A percentile compares a stretch with the other conserved stretches of the same genome.
Evolutionary conservation across 2,797 vertebrate species (phyloP).

Genomic region (Sternotherus odoratus): DNA sequence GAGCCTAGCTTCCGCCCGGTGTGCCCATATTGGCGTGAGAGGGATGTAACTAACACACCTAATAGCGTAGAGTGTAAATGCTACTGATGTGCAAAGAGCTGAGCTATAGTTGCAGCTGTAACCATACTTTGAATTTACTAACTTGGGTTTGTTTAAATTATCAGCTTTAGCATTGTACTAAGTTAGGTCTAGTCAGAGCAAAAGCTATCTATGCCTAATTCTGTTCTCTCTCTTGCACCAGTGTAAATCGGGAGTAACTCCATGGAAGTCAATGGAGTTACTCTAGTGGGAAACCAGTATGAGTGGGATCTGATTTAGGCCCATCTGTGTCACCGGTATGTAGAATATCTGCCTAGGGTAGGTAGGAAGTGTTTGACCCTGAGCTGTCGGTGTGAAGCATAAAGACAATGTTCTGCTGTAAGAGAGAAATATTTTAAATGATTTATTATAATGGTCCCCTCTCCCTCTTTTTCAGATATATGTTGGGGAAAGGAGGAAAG

Average conservation of each 20-base stretch:
- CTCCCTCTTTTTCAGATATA: constrained; percentile 90
- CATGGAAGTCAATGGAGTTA: accelerated
- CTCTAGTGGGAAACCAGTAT: accelerated
- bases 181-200: no score
- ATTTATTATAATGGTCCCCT: neutral
- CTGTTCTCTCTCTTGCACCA: accelerated
- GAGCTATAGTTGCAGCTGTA: neutral
- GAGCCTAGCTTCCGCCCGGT: neutral
- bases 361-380: neutral
- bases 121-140: neutral
- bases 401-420: neutral
- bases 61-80: neutral
- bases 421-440: neutral
- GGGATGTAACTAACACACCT: neutral
- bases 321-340: neutral
- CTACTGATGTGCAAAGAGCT: accelerated
- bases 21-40: neutral
- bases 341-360: neutral
- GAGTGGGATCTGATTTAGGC: neutral
- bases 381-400: neutral
- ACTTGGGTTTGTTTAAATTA: accelerated
- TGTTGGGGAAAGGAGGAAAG: constrained; percentile 99
- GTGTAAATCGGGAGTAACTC: accelerated
- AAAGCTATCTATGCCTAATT: neutral
- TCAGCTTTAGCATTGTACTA: accelerated